Base-by-base conservation (phyloP, 2,113 vertebrate species). In the Sebastes schlegelii region DNA sequence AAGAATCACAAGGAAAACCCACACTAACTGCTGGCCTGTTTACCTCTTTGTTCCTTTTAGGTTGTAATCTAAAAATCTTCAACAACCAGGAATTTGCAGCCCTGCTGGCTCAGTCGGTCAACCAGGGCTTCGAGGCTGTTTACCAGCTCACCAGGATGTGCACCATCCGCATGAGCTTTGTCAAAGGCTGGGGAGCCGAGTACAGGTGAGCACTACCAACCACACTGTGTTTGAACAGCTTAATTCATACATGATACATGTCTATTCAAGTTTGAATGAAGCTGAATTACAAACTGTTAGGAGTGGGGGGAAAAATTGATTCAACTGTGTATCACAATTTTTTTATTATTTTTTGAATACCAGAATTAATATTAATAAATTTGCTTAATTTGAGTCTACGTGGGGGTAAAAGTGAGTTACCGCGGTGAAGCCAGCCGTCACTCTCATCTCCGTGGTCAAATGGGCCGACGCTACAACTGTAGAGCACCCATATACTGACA, bases 71-170 rank as follows among this genome's bases (percentile, higher is more conserved):
- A 82, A 99, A 99, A 95, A 99, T 99, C 94, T 99, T 99, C 87
- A 99, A 99, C 94, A 99, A 99, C 94, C 98, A 99, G 92, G 98
- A 99, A 90, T 99, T 99, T 94, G 98, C 98, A 79, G 98, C 98
- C 86, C 92, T 99, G 87, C 95, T 99, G 91, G 98, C 98, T 90
- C 98, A 99, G 80, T 99, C 98, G 61, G 98, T 99, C 74, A 99
- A 99, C 95, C 98, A 99, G 90, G 98, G 98, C 51, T 99, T 99
- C 82, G 98, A 99, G 93, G 98, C 98, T 0, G 98, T 99, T 19
- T 99, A 99, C 91, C 98, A 99, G 85, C 95, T 99, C 89, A 99
- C 98, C 88, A 96, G 98, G 95, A 99, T 99, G 98, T 99, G 98
- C 88, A 99, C 98, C 88, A 99, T 99, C 93, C 96, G 98, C 90